Conservation (phyloP, 2,797 vertebrate species). For the Pseudomugil gertrudae region DNA sequence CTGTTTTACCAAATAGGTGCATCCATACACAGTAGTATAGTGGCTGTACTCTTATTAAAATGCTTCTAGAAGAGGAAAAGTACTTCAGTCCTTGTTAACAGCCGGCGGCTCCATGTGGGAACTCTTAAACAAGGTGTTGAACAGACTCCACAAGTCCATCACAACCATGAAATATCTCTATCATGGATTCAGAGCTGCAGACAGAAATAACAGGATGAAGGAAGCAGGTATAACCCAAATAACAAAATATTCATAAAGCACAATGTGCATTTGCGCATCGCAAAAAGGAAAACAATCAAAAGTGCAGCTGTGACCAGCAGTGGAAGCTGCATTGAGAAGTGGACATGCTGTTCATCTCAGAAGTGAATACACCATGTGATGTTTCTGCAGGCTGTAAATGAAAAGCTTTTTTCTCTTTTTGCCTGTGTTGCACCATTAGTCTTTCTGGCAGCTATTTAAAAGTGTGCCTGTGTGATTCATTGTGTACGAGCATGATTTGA, state of each 20-base stretch:
- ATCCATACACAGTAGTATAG: background rate
- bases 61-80: background rate
- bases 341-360: conserved; percentile 4
- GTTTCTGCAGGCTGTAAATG: conserved; percentile 45
- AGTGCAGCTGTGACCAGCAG: background rate
- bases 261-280: background rate
- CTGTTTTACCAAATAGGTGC: background rate
- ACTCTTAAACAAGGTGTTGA: background rate
- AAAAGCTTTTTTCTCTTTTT: conserved; percentile 34
- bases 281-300: background rate
- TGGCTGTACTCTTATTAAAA: background rate
- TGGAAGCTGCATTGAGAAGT: background rate
- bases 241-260: background rate
- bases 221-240: background rate
- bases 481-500: conserved; percentile 15
- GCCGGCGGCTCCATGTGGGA: background rate
- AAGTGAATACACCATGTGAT: conserved; percentile 20
- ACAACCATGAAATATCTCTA: background rate
- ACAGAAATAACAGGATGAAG: background rate
- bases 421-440: conserved; percentile 29
- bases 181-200: conserved; percentile 1
- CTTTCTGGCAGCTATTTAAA: conserved; percentile 47
- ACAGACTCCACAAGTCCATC: conserved; percentile 1
- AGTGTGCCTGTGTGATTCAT: conserved; percentile 16
- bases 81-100: conserved; percentile 10